Evolutionary conservation across 2,888 invertebrate species (phyloP).

Genomic region (Leptopterna dolabrata): DNA sequence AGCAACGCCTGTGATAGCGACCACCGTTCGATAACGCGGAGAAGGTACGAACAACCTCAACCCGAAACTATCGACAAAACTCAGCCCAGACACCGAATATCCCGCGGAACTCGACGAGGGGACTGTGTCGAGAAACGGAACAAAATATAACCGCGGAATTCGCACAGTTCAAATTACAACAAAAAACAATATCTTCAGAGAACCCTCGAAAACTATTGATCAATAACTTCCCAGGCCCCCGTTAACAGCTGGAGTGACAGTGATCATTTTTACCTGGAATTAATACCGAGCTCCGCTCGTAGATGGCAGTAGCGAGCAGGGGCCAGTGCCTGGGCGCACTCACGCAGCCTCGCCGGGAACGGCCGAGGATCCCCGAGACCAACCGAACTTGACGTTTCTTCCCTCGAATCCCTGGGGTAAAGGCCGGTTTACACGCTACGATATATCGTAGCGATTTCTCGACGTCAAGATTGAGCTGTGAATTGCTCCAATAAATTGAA

Average conservation of each 20-base stretch:
- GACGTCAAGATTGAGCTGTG: no score
- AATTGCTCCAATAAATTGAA: no score
- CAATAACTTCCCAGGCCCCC: conserved; percentile 59
- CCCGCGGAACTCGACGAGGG: neutral
- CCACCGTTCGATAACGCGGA: conserved; percentile 38
- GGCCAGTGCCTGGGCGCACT: neutral
- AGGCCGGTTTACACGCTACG: no score
- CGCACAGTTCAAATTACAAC: neutral
- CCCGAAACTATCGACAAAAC: neutral
- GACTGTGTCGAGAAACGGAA: neutral
- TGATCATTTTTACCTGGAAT: conserved; percentile 39
- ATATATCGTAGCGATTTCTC: no score
- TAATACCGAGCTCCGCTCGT: conserved; percentile 12
- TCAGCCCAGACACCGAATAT: neutral
- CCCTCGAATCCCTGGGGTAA: conserved; percentile 14
- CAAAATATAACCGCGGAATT: neutral
- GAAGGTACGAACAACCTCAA: neutral
- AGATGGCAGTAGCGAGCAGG: conserved; percentile 36
- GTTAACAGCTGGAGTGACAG: conserved; percentile 61
- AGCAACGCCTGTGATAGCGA: neutral
- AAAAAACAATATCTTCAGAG: neutral
- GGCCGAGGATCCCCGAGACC: neutral
- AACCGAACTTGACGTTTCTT: neutral
- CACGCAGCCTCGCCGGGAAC: neutral
- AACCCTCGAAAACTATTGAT: conserved; percentile 57